Evolutionary conservation across 2,113 vertebrate genomes (phyloP).

Genomic region (Sebastes schlegelii): DNA sequence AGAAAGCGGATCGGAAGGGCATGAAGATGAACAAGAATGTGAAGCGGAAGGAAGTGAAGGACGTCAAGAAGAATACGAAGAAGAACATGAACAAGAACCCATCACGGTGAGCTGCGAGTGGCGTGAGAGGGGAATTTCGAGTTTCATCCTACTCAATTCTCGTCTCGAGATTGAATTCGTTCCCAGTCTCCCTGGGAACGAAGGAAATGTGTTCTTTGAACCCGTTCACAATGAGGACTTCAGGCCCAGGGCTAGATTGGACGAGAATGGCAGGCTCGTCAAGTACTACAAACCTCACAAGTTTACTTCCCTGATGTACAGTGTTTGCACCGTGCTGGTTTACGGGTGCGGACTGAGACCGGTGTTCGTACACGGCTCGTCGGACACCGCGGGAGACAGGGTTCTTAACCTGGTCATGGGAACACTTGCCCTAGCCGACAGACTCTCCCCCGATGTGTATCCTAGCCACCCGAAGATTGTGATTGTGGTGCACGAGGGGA

Average conservation of each 20-base stretch:
- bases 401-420: neutral
- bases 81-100: neutral
- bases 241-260: neutral
- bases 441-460: neutral
- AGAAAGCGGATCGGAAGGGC: neutral
- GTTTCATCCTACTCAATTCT: neutral
- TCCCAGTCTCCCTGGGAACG: neutral
- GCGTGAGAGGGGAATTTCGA: neutral
- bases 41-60: neutral
- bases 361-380: neutral
- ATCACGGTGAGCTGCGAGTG: neutral
- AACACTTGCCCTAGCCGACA: neutral
- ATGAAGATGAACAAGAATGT: neutral
- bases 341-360: constrained; percentile 1
- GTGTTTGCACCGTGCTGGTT: neutral
- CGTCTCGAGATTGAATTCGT: neutral
- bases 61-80: neutral
- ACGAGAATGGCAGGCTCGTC: neutral
- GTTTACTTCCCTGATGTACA: neutral
- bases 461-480: neutral
- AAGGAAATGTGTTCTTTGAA: neutral
- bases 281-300: neutral
- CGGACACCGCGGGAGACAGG: neutral
- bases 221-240: neutral
- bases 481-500: neutral